Conservation (phyloP, 2,113 vertebrate genomes). For the Odontesthes bonariensis region DNA sequence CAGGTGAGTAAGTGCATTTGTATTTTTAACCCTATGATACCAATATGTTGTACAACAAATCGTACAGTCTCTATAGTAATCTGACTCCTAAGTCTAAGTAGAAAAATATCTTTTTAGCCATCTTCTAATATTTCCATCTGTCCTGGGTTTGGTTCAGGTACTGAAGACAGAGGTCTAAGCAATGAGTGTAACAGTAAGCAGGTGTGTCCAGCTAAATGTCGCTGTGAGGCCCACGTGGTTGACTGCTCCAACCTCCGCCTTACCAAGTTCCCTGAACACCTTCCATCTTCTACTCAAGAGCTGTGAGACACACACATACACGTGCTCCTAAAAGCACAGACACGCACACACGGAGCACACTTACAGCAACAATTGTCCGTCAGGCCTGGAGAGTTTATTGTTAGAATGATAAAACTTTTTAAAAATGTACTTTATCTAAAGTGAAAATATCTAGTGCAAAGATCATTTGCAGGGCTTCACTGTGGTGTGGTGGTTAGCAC, state of each 20-base stretch:
- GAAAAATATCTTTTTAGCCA: too few relatives aligned
- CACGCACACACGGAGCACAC: background rate
- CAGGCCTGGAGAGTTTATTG: too few relatives aligned
- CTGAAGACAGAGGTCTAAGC: conserved; percentile 90
- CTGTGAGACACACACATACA: conserved; percentile 82
- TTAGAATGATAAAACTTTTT: too few relatives aligned
- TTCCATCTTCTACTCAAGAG: conserved; percentile 90
- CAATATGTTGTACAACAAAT: too few relatives aligned
- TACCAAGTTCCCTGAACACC: conserved; percentile 92
- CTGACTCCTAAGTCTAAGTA: too few relatives aligned
- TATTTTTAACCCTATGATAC: background rate
- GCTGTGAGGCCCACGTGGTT: conserved; percentile 92
- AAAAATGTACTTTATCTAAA: too few relatives aligned
- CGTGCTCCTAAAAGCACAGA: background rate
- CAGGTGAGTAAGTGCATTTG: conserved; percentile 58
- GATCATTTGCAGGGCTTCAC: too few relatives aligned
- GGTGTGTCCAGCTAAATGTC: conserved; percentile 93
- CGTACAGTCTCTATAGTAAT: too few relatives aligned
- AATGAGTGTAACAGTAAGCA: conserved; percentile 93
- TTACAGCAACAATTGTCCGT: background rate
- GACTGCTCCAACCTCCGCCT: conserved; percentile 95
- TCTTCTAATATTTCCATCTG: too few relatives aligned
- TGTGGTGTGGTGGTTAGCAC: too few relatives aligned
- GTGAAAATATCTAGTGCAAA: too few relatives aligned
- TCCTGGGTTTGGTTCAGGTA: conserved; percentile 77